Conservation (phyloP, 2,888 invertebrate genomes). For the Hirtodrosophila cameraria region DNA sequence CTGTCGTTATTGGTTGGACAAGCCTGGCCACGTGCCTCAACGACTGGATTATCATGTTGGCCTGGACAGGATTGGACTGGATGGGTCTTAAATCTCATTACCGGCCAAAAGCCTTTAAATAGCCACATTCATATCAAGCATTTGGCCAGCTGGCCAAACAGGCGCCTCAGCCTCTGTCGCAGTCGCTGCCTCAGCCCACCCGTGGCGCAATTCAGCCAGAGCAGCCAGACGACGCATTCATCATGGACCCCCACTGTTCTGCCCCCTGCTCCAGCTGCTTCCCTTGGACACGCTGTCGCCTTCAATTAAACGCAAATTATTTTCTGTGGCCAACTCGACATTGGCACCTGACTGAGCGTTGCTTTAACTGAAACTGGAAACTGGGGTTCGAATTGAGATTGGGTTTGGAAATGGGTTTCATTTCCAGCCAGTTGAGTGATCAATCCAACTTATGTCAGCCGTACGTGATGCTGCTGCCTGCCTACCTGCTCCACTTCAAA, state of each 20-base stretch:
- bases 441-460: conserved; percentile 73
- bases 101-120: conserved; percentile 75
- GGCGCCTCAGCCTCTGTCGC: conserved; percentile 40
- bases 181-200: conserved; percentile 43
- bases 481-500: conserved; percentile 21
- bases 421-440: conserved; percentile 41
- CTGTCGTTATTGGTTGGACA: too few species aligned
- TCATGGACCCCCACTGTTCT: conserved; percentile 36
- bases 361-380: background rate
- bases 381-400: background rate
- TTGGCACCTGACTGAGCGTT: conserved; percentile 55
- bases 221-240: conserved; percentile 54
- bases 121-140: conserved; percentile 65
- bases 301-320: conserved; percentile 74
- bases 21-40: conserved; percentile 24
- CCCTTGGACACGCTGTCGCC: conserved; percentile 63
- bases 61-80: conserved; percentile 32
- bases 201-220: conserved; percentile 47
- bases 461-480: conserved; percentile 14
- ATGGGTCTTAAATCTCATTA: conserved; percentile 66
- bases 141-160: conserved; percentile 33
- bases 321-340: conserved; percentile 42
- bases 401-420: background rate
- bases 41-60: conserved; percentile 18
- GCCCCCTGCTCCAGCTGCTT: background rate